phyloP scores from a whole-genome alignment of 92 coral and sea anemone species.

The Chrysogorgia sp. region DNA sequence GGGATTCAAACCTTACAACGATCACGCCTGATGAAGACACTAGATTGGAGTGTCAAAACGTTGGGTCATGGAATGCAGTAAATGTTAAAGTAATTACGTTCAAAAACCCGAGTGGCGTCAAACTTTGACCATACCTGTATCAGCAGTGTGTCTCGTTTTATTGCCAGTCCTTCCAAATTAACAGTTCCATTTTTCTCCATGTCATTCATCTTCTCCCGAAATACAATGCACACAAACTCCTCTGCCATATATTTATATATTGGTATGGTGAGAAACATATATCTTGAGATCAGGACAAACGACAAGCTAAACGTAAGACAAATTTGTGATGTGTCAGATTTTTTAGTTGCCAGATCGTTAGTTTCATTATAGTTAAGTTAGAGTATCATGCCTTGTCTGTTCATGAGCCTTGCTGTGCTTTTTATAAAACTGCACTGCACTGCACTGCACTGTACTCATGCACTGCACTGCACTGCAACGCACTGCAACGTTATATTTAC shows the following conservation, averaged over 20 bases:
- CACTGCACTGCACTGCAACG: neutral
- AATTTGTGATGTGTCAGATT: neutral
- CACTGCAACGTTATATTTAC: too few relatives aligned
- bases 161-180: slow-evolving; percentile 10
- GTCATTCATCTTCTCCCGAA: neutral
- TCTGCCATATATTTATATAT: neutral
- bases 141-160: neutral
- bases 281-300: slow-evolving; percentile 14
- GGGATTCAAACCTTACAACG: too few relatives aligned
- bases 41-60: too few relatives aligned
- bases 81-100: too few relatives aligned
- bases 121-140: neutral
- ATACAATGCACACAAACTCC: too few relatives aligned
- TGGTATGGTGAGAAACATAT: neutral
- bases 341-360: too few relatives aligned
- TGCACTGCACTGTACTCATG: neutral
- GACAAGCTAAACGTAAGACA: neutral
- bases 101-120: too few relatives aligned
- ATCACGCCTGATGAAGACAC: too few relatives aligned
- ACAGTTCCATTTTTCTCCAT: neutral
- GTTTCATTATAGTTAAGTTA: too few relatives aligned
- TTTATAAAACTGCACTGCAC: too few relatives aligned
- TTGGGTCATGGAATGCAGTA: too few relatives aligned
- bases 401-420: too few relatives aligned
- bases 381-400: neutral